These are phyloP conservation scores for Eidolon helvum DNA, from an alignment of 2,113 vertebrate genomes.

Conservation along the genomic window DNA sequence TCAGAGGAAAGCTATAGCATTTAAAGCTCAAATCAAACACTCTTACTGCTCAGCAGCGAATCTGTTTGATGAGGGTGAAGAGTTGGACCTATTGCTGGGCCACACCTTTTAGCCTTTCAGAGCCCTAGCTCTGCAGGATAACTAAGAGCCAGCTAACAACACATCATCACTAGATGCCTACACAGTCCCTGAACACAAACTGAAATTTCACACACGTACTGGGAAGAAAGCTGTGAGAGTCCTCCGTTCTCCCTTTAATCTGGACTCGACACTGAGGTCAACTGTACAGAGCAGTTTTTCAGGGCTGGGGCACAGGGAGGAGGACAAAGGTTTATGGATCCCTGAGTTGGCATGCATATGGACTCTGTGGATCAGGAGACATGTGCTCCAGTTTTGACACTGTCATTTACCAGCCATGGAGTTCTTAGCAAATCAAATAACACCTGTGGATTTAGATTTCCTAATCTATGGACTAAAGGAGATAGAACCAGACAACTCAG, in stretches of 20 bases:
- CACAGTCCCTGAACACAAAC: background rate
- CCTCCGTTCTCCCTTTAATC: background rate
- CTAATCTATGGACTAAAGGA: background rate
- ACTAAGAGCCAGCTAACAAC: background rate
- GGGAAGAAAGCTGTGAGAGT: background rate
- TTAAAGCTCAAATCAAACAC: background rate
- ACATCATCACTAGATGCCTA: background rate
- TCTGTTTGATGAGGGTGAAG: background rate
- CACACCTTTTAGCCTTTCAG: background rate
- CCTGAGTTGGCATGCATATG: accelerated
- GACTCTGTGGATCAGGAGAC: background rate
- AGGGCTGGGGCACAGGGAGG: background rate
- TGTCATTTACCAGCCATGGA: background rate
- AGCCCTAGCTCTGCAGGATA: background rate
- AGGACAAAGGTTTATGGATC: background rate
- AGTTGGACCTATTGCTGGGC: background rate
- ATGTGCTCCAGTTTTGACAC: accelerated
- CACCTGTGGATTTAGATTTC: background rate
- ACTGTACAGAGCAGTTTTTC: accelerated
- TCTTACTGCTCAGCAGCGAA: background rate
- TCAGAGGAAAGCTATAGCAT: background rate
- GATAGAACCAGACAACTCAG: background rate
- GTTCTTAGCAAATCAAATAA: background rate
- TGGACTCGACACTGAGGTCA: background rate
- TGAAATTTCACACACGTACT: accelerated